phyloP scores from a whole-genome alignment of 2,888 invertebrate species.

The Lasioglossum figueresi region DNA sequence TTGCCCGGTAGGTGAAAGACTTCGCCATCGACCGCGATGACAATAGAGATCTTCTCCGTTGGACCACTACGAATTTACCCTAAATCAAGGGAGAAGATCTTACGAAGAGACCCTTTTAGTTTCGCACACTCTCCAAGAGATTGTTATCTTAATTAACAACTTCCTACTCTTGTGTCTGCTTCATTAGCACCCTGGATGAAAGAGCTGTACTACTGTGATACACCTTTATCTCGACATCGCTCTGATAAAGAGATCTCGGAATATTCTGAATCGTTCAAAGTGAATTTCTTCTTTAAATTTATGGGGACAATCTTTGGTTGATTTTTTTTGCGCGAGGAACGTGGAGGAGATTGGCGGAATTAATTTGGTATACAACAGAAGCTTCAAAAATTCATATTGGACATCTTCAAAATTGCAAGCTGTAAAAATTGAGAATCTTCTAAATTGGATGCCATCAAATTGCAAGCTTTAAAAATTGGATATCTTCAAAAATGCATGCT shows the following conservation, averaged over 20 bases:
- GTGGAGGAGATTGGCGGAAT: neutral
- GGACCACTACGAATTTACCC: neutral
- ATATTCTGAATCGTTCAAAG: neutral
- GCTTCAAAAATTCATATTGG: neutral
- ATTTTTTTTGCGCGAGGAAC: neutral
- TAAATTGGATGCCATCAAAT: too few relatives aligned
- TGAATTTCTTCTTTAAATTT: neutral
- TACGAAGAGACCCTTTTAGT: neutral
- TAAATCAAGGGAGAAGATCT: neutral
- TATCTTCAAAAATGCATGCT: too few relatives aligned
- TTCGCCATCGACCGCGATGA: neutral
- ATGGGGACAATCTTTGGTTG: neutral
- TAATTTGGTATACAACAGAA: neutral
- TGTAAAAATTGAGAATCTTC: too few relatives aligned
- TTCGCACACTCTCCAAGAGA: neutral
- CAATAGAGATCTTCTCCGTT: neutral
- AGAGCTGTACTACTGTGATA: neutral
- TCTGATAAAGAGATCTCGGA: neutral
- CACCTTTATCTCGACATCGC: neutral
- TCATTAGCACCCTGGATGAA: constrained; percentile 1
- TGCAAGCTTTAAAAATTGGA: too few relatives aligned
- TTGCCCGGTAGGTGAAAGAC: neutral
- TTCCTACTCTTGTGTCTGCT: constrained; percentile 1
- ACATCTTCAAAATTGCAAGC: too few relatives aligned
- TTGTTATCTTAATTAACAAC: constrained; percentile 8